Evolutionary conservation across 2,113 vertebrate genomes (phyloP), one percentile per base, ranked within the genome.

Genomic region (Elephas maximus): DNA sequence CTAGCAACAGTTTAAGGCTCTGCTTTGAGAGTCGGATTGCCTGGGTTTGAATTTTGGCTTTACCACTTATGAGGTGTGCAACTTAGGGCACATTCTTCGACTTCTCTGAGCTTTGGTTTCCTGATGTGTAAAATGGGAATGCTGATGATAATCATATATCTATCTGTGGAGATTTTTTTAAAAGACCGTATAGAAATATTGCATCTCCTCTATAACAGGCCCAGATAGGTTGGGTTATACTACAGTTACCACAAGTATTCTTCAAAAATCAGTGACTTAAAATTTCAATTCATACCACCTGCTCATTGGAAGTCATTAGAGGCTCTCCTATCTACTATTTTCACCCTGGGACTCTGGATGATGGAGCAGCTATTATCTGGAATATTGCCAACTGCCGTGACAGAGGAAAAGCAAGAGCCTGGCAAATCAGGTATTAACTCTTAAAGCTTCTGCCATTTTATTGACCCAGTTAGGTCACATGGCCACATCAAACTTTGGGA

Each of bases 81-180:
- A 57, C 53, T 57, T 57, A 57, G 53, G 15, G 53, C 53, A 57
- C 15, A 17, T 57, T 57, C 53, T 57, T 57, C 15, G 53, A 57
- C 53, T 57, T 57, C 53, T 57, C 53, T 57, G 53, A 57, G 53
- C 53, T 14, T 57, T 12, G 11, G 53, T 57, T 57, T 57, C 53
- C 53, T 57, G 15, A 14, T 57, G 11, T 15, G 53, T 57, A 57
- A 65, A 57, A 57, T 73, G n/a, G 74, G 53, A 73, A 48, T 62
- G 37, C 37, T 37, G 41, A 76, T 26, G 23, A 53, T 57, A 45
- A 69, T 83, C 44, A 82, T 33, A 67, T 82, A 18, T 37, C 67
- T 80, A 74, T 78, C n/a, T 89, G 73, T 90, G 37, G 63, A 92
- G 44, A 92, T 23, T 60, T 90, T 90, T 71, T 67, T 57, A 15